Evolutionary conservation across 2,888 invertebrate genomes (phyloP), one percentile per base, ranked within the genome.

Genomic region (Lypha dubia): DNA sequence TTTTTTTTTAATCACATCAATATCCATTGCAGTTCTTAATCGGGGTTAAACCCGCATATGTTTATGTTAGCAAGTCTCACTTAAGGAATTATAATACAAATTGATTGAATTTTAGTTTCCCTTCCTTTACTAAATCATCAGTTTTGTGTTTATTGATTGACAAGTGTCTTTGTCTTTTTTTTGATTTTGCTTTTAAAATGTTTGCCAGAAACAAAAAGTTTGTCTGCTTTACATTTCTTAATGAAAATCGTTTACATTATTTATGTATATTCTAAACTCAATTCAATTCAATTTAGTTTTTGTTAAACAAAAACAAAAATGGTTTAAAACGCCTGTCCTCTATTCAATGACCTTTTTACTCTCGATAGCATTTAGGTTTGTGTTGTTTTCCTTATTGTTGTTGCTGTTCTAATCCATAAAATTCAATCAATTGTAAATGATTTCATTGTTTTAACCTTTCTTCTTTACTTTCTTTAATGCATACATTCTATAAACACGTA

Each of bases 391-490:
- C 22, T 38, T 38, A 22, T 3, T 22, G 3, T 51, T 11, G 15
- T n/a, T 68, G 20, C 9, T 68, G 24, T 49, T 77, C 13, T 63
- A 58, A 46, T 74, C 74, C 70, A 63, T 74, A 70, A 79, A 83
- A 79, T 83, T 74, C 83, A 74, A 70, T 83, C 74, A 74, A 75
- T 41, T 74, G 83, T 62, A 83, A 83, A 83, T 75, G 49, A 83
- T 83, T 79, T 74, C 70, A 74, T 79, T 70, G 68, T 83, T 56
- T 75, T 75, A 68, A 71, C 71, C 67, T 58, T 67, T 63, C 56
- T 46, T 35, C n/a, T 22, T 38, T 53, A 35, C 22, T 20, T 60
- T 28, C 20, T 35, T 62, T 8, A 32, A 49, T 53, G 32, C 11
- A 13, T 53, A 32, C 17, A 49, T 17, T 17, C 5, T 17, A n/a